These are phyloP conservation scores for Manacus vitellinus DNA, from an alignment of 2,113 vertebrate genomes.

Conservation along the genomic window DNA sequence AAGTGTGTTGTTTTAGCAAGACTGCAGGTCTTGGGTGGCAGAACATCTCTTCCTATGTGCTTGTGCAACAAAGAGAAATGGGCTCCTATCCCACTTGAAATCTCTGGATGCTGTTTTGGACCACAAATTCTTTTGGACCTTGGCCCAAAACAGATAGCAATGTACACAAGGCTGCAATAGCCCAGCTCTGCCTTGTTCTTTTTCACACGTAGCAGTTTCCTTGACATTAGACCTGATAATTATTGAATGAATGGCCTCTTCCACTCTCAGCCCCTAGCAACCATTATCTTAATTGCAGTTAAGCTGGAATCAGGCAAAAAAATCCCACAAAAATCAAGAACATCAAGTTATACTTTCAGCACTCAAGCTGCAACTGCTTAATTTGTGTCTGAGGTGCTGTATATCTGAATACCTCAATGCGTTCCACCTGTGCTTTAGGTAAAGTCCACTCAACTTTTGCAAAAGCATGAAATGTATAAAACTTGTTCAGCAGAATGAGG, in stretches of 20 bases:
- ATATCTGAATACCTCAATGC: neutral
- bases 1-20: neutral
- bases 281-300: slow-evolving; percentile 36
- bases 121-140: slow-evolving; percentile 14
- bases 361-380: neutral
- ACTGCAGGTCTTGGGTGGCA: neutral
- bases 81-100: slow-evolving; percentile 2
- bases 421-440: neutral
- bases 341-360: neutral
- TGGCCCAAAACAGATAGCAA: neutral
- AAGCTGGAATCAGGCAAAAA: neutral
- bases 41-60: neutral
- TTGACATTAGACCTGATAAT: slow-evolving; percentile 39
- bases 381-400: neutral
- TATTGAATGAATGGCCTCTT: slow-evolving; percentile 7
- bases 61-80: neutral
- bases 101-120: slow-evolving; percentile 18
- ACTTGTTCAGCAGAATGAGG: neutral
- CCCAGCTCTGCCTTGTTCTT: neutral
- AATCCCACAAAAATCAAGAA: neutral
- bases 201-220: neutral
- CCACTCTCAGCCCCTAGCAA: neutral
- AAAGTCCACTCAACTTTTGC: neutral
- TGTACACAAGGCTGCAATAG: neutral
- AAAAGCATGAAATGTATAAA: neutral